Conservation (phyloP, 2,888 invertebrate species). For the Bhutanitis thaidina region DNA sequence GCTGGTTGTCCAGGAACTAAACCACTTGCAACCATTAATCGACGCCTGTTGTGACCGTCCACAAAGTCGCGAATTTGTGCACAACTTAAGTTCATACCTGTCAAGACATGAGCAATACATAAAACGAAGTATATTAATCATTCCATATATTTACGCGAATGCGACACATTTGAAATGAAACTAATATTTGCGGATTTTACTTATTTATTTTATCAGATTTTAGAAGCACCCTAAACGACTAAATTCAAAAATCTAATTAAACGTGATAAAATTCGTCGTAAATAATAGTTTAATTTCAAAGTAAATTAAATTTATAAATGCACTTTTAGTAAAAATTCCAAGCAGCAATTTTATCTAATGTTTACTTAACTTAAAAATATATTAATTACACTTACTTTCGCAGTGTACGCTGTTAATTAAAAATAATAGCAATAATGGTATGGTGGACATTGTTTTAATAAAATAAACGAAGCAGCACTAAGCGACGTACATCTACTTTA, state of each 20-base stretch:
- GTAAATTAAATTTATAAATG: too few relatives aligned
- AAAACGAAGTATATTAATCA: background rate
- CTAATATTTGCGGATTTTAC: too few relatives aligned
- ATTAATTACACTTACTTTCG: constrained; percentile 8
- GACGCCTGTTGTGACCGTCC: constrained; percentile 32
- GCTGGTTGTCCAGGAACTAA: constrained; percentile 29
- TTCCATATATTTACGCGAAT: too few relatives aligned
- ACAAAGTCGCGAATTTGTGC: constrained; percentile 33
- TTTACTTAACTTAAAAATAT: background rate
- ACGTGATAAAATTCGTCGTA: too few relatives aligned
- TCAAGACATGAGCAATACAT: background rate
- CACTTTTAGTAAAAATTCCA: too few relatives aligned
- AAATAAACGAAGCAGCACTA: background rate
- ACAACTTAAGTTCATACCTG: constrained; percentile 31
- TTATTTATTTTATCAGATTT: too few relatives aligned
- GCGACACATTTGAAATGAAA: too few relatives aligned
- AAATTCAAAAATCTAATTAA: too few relatives aligned
- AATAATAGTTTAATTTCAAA: too few relatives aligned
- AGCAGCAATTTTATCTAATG: too few relatives aligned
- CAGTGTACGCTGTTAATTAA: background rate
- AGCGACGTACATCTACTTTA: too few relatives aligned
- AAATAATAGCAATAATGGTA: background rate
- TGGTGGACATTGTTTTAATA: background rate
- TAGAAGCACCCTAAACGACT: too few relatives aligned
- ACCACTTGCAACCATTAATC: constrained; percentile 30